phyloP scores from a whole-genome alignment of 2,113 vertebrate species.

The Leptobrachium leishanense region DNA sequence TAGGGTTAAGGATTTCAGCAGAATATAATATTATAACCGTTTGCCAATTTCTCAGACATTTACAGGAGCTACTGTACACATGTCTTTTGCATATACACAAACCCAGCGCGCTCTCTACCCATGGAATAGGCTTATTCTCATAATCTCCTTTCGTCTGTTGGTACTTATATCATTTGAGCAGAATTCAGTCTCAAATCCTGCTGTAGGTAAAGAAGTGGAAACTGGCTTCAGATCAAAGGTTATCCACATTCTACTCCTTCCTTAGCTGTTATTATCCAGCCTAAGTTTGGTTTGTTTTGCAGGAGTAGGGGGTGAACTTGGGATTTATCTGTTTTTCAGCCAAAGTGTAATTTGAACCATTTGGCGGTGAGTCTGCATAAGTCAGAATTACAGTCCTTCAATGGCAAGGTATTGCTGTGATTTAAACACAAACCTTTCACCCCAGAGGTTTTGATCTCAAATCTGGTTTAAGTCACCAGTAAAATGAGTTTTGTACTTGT shows the following conservation, averaged over 20 bases:
- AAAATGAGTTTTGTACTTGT: neutral
- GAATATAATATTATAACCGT: no score
- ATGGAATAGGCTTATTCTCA: neutral
- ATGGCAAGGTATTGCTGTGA: conserved; percentile 26
- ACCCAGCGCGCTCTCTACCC: neutral
- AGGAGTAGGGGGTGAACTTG: conserved; percentile 50
- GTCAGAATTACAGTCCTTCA: conserved; percentile 40
- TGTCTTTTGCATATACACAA: neutral
- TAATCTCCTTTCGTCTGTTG: conserved; percentile 12
- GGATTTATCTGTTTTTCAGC: conserved; percentile 56
- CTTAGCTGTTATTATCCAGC: conserved; percentile 64
- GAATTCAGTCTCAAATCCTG: conserved; percentile 61
- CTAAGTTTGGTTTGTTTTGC: conserved; percentile 62
- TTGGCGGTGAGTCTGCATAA: conserved; percentile 48
- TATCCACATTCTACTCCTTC: conserved; percentile 63
- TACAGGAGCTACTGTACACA: neutral
- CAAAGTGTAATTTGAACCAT: conserved; percentile 53
- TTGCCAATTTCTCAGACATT: no score
- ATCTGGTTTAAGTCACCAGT: conserved; percentile 29
- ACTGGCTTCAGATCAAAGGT: conserved; percentile 73
- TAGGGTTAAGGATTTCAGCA: no score
- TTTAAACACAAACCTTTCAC: conserved; percentile 50
- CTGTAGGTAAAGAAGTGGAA: conserved; percentile 66
- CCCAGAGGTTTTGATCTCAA: conserved; percentile 41
- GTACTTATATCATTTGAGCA: conserved; percentile 52